Evolutionary conservation across 2,113 vertebrate genomes (phyloP), one percentile per base, ranked within the genome.

Genomic region (Cyanistes caeruleus): DNA sequence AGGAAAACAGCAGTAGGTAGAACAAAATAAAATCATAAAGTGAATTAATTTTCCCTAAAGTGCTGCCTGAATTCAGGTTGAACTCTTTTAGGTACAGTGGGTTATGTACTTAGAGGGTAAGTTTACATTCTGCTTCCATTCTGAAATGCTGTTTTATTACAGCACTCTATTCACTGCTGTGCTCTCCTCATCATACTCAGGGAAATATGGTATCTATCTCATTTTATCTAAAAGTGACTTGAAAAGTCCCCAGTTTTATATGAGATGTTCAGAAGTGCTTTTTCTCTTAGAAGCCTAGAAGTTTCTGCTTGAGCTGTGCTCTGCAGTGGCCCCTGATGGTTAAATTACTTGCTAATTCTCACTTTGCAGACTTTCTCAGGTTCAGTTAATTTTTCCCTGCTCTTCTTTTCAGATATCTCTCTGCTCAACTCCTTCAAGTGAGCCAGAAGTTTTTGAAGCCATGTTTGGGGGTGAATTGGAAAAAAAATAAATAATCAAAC

Each of bases 261-360:
- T 1, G 4, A 92, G 46, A 64, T 60, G 14, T 51, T 77, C 69
- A 70, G 31, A 90, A 72, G 65, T 33, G 79, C 15, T 82, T 55
- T 80, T 72, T 51, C 37, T 74, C 23, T 83, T 19, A 16, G 12
- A 69, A 84, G 27, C 63, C 24, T 14, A 9, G 14, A 83, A 56
- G 30, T 56, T 94, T 55, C 52, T 68, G 58, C 10, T 17, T 72
- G 59, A 95, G 69, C 52, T 90, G 22, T 48, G 48, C 30, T 94
- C 46, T 87, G 30, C 31, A 46, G 46, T 83, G 21, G 37, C 39
- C 53, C 25, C 65, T 75, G 23, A 69, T 82, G 39, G 51, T 49
- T 94, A 55, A 87, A 69, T 78, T 81, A 44, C 19, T 78, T 88
- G 43, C 53, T 78, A 80, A 86, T 81, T 84, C 35, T 48, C 70